A percentile compares a stretch with the other conserved stretches of the same genome.
Conservation (phyloP, 2,888 invertebrate genomes). For the Diabrotica balteata region DNA sequence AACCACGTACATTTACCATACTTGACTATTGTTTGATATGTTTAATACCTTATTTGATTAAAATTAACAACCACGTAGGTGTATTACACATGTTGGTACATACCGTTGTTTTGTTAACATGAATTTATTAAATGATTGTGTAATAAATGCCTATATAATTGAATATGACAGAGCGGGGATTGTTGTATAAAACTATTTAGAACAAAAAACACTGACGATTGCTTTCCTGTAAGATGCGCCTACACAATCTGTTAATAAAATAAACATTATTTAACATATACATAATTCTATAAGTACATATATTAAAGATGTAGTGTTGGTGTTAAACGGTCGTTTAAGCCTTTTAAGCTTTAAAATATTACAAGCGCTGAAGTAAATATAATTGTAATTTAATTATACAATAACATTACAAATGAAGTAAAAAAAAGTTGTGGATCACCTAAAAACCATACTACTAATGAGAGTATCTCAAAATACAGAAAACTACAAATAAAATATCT, state of each 20-base stretch:
- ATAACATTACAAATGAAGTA: too few species aligned
- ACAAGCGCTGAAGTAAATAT: too few species aligned
- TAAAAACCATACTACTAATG: too few species aligned
- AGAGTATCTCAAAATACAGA: too few species aligned
- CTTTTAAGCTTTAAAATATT: too few species aligned
- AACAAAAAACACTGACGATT: conserved; percentile 8
- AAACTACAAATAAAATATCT: too few species aligned
- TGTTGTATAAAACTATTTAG: conserved; percentile 2
- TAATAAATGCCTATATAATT: conserved; percentile 13
- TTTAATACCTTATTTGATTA: conserved; percentile 35
- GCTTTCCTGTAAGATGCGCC: conserved; percentile 11
- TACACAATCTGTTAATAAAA: background rate
- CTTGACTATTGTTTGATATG: conserved; percentile 30
- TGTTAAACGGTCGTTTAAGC: too few species aligned
- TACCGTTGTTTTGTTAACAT: conserved; percentile 32
- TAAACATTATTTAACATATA: too few species aligned
- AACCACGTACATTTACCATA: conserved; percentile 8
- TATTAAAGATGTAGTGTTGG: too few species aligned
- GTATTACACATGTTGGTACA: conserved; percentile 35
- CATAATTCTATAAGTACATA: too few species aligned
- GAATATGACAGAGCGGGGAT: conserved; percentile 8
- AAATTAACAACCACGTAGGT: conserved; percentile 37
- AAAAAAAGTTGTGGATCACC: too few species aligned
- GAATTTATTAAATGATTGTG: conserved; percentile 20
- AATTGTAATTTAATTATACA: too few species aligned